phyloP scores from a whole-genome alignment of 2,797 vertebrate genomes.

The Pogoniulus pusillus region DNA sequence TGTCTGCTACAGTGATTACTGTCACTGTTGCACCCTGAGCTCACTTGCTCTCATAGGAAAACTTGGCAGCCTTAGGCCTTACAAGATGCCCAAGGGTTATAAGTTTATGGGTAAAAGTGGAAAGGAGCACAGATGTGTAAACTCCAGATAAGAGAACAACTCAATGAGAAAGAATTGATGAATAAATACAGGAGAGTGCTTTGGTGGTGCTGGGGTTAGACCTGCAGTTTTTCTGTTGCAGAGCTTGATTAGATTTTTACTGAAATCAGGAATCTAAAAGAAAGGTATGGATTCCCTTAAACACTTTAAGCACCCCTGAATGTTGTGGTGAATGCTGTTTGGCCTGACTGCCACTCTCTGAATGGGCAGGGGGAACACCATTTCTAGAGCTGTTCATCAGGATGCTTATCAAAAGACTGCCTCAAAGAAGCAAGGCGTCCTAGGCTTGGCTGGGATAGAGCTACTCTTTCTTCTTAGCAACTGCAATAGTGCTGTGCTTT shows the following conservation, averaged over 20 bases:
- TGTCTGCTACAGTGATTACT: constrained; percentile 1
- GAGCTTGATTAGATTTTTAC: background rate
- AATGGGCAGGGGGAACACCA: background rate
- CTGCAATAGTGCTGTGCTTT: background rate
- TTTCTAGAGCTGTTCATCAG: background rate
- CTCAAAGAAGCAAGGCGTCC: background rate
- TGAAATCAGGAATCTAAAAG: background rate
- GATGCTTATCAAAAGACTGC: background rate
- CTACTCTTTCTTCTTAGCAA: background rate
- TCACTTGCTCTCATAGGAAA: background rate
- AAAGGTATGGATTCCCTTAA: background rate
- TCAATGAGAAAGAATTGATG: background rate
- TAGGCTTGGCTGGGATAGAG: background rate
- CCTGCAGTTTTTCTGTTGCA: background rate
- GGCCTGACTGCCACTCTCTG: background rate
- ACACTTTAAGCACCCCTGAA: background rate
- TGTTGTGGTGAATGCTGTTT: background rate
- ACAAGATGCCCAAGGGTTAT: background rate
- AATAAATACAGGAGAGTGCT: background rate
- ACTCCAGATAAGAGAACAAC: background rate
- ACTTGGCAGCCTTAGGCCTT: background rate
- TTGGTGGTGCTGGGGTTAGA: background rate
- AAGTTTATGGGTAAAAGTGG: background rate
- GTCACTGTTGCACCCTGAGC: background rate
- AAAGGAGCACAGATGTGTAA: constrained; percentile 9